These are phyloP conservation scores for Catocala sponsa DNA, from an alignment of 2,888 invertebrate species.

Conservation along the genomic window DNA sequence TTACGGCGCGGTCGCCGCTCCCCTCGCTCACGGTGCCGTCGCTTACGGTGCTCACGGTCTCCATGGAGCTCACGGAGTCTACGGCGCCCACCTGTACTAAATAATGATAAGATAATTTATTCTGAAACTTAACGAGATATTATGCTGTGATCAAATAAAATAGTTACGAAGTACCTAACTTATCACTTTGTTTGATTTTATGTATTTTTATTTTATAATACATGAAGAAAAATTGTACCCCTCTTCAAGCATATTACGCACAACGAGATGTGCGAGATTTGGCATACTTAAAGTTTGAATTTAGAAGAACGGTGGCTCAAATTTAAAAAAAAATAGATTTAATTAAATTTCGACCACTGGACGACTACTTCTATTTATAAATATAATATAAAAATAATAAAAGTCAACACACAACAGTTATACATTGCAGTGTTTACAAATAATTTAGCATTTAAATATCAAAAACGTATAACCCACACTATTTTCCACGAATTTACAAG, in stretches of 20 bases:
- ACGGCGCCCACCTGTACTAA: constrained; percentile 59
- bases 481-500: no score
- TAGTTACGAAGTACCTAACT: constrained; percentile 29
- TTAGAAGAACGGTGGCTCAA: no score
- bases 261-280: neutral
- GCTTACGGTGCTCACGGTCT: constrained; percentile 41
- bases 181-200: constrained; percentile 7
- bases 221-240: neutral
- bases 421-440: no score
- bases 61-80: constrained; percentile 45
- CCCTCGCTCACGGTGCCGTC: constrained; percentile 27
- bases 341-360: no score
- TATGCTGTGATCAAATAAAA: constrained; percentile 61
- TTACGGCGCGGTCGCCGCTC: constrained; percentile 26
- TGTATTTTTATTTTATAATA: neutral
- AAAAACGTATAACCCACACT: no score
- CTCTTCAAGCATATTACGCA: neutral
- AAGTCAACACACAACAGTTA: no score
- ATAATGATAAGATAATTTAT: constrained; percentile 49
- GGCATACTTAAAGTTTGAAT: no score
- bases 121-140: constrained; percentile 53
- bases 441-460: no score
- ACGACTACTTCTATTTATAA: no score
- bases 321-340: no score
- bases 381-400: no score